phyloP scores from a whole-genome alignment of 2,888 invertebrate genomes.

The Drosophila ustulata region DNA sequence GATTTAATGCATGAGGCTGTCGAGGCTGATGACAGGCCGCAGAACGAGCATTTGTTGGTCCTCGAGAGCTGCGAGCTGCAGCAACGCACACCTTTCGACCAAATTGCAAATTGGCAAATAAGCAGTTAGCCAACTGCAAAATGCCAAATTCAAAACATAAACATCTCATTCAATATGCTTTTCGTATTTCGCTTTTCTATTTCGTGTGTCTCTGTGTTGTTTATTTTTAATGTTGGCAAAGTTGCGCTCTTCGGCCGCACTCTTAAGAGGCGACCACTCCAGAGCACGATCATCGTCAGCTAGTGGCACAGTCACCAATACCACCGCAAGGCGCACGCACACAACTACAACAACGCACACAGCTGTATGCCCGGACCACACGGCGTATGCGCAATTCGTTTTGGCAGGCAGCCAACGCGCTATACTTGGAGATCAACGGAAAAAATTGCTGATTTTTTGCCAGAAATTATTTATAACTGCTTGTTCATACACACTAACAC shows the following conservation, averaged over 20 bases:
- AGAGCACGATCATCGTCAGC: slow-evolving; percentile 37
- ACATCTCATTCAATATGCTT: slow-evolving; percentile 19
- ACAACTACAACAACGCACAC: slow-evolving; percentile 34
- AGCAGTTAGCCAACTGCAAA: background rate
- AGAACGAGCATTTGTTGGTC: slow-evolving; percentile 13
- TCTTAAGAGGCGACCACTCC: slow-evolving; percentile 53
- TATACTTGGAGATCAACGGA: slow-evolving; percentile 93
- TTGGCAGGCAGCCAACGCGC: slow-evolving; percentile 92
- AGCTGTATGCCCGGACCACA: slow-evolving; percentile 79
- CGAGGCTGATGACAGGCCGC: slow-evolving; percentile 24
- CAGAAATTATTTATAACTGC: slow-evolving; percentile 85
- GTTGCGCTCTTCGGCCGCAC: slow-evolving; percentile 32
- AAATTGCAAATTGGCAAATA: slow-evolving; percentile 7
- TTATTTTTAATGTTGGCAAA: slow-evolving; percentile 38
- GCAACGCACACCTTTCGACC: slow-evolving; percentile 35
- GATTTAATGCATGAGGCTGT: slow-evolving; percentile 53
- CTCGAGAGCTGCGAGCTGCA: slow-evolving; percentile 6
- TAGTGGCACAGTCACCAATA: slow-evolving; percentile 23
- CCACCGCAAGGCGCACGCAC: slow-evolving; percentile 26
- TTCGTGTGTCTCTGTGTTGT: slow-evolving; percentile 23
- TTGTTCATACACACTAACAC: slow-evolving; percentile 69
- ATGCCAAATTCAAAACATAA: slow-evolving; percentile 20
- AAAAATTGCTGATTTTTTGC: slow-evolving; percentile 85
- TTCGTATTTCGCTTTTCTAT: background rate
- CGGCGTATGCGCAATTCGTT: slow-evolving; percentile 83